phyloP scores from a whole-genome alignment of 2,113 vertebrate genomes.

The Ctenomys sociabilis region DNA sequence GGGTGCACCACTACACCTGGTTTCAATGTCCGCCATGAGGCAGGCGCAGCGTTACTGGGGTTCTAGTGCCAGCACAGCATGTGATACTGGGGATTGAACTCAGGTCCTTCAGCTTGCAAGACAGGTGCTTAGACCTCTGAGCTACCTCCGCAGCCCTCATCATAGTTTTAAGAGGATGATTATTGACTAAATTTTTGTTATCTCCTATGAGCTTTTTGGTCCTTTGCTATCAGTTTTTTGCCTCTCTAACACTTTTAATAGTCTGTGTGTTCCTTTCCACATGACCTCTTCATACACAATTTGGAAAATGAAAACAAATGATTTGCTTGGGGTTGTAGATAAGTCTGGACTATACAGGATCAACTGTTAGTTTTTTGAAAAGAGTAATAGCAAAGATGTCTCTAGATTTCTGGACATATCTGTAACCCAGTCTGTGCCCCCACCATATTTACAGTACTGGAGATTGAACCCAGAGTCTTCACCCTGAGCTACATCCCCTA shows the following conservation, averaged over 20 bases:
- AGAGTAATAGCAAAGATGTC: not conserved
- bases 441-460: not conserved
- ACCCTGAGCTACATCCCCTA: not conserved
- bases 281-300: not conserved
- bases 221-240: not conserved
- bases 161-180: not conserved
- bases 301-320: not conserved
- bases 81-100: too few relatives aligned
- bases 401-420: not conserved
- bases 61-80: too few relatives aligned
- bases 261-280: not conserved
- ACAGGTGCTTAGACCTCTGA: too few relatives aligned
- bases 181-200: not conserved
- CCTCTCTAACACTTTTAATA: not conserved
- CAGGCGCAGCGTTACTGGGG: too few relatives aligned
- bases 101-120: too few relatives aligned
- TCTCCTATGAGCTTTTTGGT: not conserved
- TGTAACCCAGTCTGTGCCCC: not conserved
- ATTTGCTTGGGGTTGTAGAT: not conserved
- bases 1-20: not conserved
- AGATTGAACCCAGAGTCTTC: not conserved
- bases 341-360: not conserved
- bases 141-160: not conserved
- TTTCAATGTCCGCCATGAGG: not conserved
- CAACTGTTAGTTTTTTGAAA: not conserved